A percentile compares a stretch with the other conserved stretches of the same genome.
Conservation (phyloP, 2,888 invertebrate genomes). For the Pandemis heparana region DNA sequence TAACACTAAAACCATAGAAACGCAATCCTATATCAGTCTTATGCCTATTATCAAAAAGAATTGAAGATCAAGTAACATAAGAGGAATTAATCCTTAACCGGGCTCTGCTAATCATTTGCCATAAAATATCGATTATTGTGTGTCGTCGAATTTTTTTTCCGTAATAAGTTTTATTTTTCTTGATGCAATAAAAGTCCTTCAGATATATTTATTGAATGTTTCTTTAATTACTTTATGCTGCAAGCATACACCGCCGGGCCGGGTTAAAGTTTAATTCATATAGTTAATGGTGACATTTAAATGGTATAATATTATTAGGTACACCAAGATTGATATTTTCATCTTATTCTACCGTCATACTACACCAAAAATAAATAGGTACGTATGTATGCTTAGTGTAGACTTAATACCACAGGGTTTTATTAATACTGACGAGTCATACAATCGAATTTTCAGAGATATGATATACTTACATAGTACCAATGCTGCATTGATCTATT, state of each 20-base stretch:
- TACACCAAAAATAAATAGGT: slow-evolving; percentile 65
- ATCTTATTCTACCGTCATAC: slow-evolving; percentile 69
- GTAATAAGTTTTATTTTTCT: neutral
- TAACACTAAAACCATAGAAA: slow-evolving; percentile 57
- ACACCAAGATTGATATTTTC: slow-evolving; percentile 66
- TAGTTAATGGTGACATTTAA: slow-evolving; percentile 53
- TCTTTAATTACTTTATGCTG: neutral
- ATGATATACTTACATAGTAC: slow-evolving; percentile 66
- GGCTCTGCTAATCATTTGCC: neutral
- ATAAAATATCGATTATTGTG: neutral
- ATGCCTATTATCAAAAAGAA: slow-evolving; percentile 74
- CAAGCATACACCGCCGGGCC: neutral
- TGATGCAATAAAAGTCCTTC: neutral
- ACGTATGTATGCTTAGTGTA: slow-evolving; percentile 63
- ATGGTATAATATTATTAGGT: slow-evolving; percentile 59
- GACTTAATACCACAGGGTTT: slow-evolving; percentile 76
- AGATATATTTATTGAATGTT: neutral
- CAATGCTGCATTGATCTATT: slow-evolving; percentile 37
- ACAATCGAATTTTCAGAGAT: slow-evolving; percentile 75
- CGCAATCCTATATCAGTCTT: slow-evolving; percentile 80
- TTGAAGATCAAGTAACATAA: slow-evolving; percentile 53
- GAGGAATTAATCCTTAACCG: slow-evolving; percentile 43
- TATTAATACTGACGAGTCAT: slow-evolving; percentile 80
- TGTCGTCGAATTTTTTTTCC: no score
- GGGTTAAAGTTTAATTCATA: slow-evolving; percentile 43